phyloP scores from a whole-genome alignment of 64 coral and sea anemone genomes.

The Dendronephthya gigantea region DNA sequence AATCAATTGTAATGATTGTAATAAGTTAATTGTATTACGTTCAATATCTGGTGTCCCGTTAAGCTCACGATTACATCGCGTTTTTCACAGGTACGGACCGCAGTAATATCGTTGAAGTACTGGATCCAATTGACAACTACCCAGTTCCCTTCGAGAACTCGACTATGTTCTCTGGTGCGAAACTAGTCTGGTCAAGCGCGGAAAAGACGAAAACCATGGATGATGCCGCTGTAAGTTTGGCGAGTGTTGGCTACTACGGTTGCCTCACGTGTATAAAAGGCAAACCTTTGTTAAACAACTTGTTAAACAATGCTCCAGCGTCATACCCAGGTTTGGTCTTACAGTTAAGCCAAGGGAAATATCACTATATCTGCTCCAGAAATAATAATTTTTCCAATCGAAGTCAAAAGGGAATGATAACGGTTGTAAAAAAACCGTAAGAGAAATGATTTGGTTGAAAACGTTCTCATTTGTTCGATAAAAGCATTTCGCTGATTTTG shows the following conservation, averaged over 20 bases:
- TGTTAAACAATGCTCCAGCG: slow-evolving; percentile 80
- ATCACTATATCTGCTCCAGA: slow-evolving; percentile 65
- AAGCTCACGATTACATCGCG: background rate
- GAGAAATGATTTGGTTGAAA: background rate
- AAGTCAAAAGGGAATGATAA: slow-evolving; percentile 89
- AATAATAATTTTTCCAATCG: slow-evolving; percentile 98
- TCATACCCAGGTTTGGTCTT: slow-evolving; percentile 68
- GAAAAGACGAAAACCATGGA: slow-evolving; percentile 32
- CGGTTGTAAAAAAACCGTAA: slow-evolving; percentile 24
- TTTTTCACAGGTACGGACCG: slow-evolving; percentile 64
- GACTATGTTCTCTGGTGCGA: slow-evolving; percentile 48
- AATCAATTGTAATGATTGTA: too few species aligned
- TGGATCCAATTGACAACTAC: slow-evolving; percentile 64
- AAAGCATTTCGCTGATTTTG: too few species aligned
- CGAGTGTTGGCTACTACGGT: slow-evolving; percentile 69
- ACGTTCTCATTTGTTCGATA: too few species aligned
- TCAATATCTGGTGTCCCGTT: background rate
- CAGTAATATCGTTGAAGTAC: slow-evolving; percentile 73
- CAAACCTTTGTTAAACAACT: slow-evolving; percentile 58
- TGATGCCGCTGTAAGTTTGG: slow-evolving; percentile 57
- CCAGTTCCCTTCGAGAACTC: slow-evolving; percentile 67
- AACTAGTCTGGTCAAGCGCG: slow-evolving; percentile 54
- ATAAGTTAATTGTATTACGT: background rate
- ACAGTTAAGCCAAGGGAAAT: slow-evolving; percentile 43
- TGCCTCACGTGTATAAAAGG: slow-evolving; percentile 45